Base-by-base conservation (phyloP, 1,140 invertebrate genomes). In the Scylla paramamosain region DNA sequence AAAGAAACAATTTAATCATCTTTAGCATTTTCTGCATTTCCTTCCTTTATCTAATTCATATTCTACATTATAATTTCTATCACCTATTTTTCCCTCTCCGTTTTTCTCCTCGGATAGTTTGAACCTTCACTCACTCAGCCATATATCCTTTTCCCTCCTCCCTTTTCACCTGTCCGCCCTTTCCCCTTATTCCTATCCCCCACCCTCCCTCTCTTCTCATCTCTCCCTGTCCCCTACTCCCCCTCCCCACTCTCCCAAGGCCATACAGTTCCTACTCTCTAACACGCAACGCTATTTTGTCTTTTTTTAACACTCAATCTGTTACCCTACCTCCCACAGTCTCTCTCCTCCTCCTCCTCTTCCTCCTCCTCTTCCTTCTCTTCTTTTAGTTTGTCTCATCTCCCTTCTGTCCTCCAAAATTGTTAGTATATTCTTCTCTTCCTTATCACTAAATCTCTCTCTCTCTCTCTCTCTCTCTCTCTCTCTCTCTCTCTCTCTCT, bases 401-500 rank as follows among this genome's bases (percentile, higher is more conserved):
- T 52, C 48, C 48, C 10, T 59, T 59, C 10, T 59, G 12, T 59
- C 52, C 10, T 59, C 20, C 52, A 2, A 12, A 12, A 3, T 59
- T 8, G 0, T 12, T 59, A 59, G 12, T 20, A 20, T 59, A 16
- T 0, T 3, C 52, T 20, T 59, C 2, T 16, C 52, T 20, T 59
- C 6, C 6, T 1, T 39, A 39, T 39, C 1, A 2, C 39, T 39
- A 6, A n/a, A n/a, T 59, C 52, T 59, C 52, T 59, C 52, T 59
- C 52, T 59, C 52, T 59, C 52, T 59, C 52, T 59, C 52, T 59
- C 52, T 59, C 52, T 59, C 52, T 59, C 67, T 77, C 67, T n/a
- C n/a, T 77, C 67, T n/a, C 67, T 77, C n/a, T 77, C 67, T n/a
- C n/a, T n/a, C 67, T 77, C n/a, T n/a, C 67, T n/a, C 67, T 77